These are phyloP conservation scores for Scomber colias DNA, from an alignment of 2,113 vertebrate genomes.

Conservation along the genomic window DNA sequence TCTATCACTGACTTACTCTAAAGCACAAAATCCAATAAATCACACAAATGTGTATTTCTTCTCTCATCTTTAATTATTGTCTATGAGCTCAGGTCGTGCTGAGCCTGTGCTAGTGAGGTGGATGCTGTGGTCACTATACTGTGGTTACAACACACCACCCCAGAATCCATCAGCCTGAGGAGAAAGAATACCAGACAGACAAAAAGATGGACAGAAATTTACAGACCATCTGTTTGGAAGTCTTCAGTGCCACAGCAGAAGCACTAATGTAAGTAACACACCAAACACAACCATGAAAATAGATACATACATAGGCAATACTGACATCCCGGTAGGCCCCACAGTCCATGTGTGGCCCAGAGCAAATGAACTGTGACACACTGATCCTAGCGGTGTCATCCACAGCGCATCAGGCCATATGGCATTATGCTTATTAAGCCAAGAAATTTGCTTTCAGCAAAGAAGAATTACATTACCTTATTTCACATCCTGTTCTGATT, in stretches of 20 bases:
- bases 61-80: constrained; percentile 3
- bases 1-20: neutral
- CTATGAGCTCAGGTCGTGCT: constrained; percentile 48
- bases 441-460: constrained; percentile 58
- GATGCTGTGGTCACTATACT: constrained; percentile 25
- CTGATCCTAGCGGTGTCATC: constrained; percentile 54
- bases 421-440: constrained; percentile 63
- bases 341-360: constrained; percentile 35
- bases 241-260: constrained; percentile 31
- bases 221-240: constrained; percentile 36
- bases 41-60: neutral
- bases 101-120: constrained; percentile 42
- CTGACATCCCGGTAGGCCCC: constrained; percentile 17
- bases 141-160: constrained; percentile 18
- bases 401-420: constrained; percentile 61
- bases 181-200: constrained; percentile 24
- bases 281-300: constrained; percentile 52
- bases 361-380: constrained; percentile 68
- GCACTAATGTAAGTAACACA: neutral
- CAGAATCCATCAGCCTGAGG: constrained; percentile 27
- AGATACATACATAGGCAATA: constrained; percentile 29
- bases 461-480: constrained; percentile 45
- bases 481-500: constrained; percentile 46
- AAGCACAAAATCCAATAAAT: constrained; percentile 27
- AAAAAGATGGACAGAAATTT: constrained; percentile 42